Conservation (phyloP, 2,888 invertebrate genomes). For the Mellilla xanthometata region DNA sequence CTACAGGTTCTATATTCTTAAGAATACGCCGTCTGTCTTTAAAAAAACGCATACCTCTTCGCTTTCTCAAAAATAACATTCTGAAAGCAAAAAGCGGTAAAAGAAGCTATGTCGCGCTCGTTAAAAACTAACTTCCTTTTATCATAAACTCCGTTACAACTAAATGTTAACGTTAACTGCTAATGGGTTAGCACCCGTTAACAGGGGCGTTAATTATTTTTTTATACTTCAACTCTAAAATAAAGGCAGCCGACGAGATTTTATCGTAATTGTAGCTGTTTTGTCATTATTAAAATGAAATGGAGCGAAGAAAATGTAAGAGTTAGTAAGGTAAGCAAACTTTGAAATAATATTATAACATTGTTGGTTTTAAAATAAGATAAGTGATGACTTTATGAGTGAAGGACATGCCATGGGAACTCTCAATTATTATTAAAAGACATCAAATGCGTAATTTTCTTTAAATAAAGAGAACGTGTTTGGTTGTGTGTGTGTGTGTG, state of each 20-base stretch:
- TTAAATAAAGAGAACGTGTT: too few species aligned
- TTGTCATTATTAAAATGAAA: constrained; percentile 29
- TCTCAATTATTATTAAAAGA: too few species aligned
- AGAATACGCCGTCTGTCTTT: too few species aligned
- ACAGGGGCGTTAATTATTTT: constrained; percentile 58
- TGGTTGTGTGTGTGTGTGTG: too few species aligned
- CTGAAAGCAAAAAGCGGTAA: constrained; percentile 32
- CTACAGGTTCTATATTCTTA: too few species aligned
- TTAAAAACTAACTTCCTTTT: constrained; percentile 57
- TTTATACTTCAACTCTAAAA: constrained; percentile 49
- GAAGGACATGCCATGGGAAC: too few species aligned
- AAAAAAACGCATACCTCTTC: too few species aligned
- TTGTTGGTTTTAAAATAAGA: too few species aligned
- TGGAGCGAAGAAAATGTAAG: constrained; percentile 2
- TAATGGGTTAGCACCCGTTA: constrained; percentile 49
- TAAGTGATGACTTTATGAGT: too few species aligned
- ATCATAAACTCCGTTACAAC: constrained; percentile 52
- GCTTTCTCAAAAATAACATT: constrained; percentile 29
- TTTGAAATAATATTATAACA: too few species aligned
- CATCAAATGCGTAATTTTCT: too few species aligned
- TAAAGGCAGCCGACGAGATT: constrained; percentile 41
- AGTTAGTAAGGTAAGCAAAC: not conserved
- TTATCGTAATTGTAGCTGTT: constrained; percentile 38
- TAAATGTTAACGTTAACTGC: constrained; percentile 46
- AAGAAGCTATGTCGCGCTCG: constrained; percentile 37